Evolutionary conservation across 2,888 invertebrate genomes (phyloP), one percentile per base, ranked within the genome.

Genomic region (Yponomeuta evonymella): DNA sequence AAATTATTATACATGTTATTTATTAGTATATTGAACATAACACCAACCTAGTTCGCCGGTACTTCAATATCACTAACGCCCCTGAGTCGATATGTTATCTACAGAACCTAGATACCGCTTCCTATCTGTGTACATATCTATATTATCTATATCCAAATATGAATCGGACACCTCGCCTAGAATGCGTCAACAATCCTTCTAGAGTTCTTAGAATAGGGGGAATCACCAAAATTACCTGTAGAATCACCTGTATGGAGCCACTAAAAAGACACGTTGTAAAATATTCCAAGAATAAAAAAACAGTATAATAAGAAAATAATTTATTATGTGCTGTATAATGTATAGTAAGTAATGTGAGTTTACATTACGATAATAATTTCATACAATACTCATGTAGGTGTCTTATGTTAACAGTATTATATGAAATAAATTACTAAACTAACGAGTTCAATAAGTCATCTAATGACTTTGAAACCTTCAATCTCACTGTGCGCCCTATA

Each of bases 321-420:
- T 2, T 68, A 68, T 68, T 68, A 58, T 58, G 51, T 43, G 43
- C 43, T 8, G 43, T 43, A 15, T 15, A n/a, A 33, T 43, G 43
- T 36, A 43, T 67, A 68, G 3, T 5, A 58, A 68, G 48, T 68
- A 48, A 48, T 48, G 5, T 2, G 6, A 66, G 66, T 66, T 12
- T 36, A 43, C 67, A 65, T 73, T 71, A 69, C 43, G 8, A 63
- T 48, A 29, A 43, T 29, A 12, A 65, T 65, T 29, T 29, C 10
- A 33, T 23, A n/a, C n/a, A 15, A 63, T 15, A 63, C 15, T 63
- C 29, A 63, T 23, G 43, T 43, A 43, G 23, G 63, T 29, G n/a
- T 23, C 63, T 63, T 63, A 63, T 63, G n/a, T 63, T 29, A 29
- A 63, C n/a, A 12, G 23, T 63, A 63, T 29, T 63, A 23, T 63